Evolutionary conservation across 2,797 vertebrate species (phyloP).

Genomic region (Smutsia gigantea): DNA sequence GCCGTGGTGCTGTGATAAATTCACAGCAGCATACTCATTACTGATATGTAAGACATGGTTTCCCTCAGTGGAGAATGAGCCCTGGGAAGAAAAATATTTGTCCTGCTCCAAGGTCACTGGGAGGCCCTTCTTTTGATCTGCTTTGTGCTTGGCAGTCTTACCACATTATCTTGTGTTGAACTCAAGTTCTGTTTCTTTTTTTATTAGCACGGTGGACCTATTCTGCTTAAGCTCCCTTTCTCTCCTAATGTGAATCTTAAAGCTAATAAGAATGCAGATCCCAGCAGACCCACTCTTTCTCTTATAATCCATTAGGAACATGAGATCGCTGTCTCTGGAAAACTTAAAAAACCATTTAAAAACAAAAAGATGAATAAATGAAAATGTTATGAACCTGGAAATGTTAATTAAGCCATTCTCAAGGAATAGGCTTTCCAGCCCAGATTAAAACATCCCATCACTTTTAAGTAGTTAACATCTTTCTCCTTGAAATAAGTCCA

Average conservation of each 20-base stretch:
- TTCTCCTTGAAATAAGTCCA: constrained; percentile 83
- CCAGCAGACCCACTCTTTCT: constrained; percentile 82
- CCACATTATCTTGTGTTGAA: constrained; percentile 66
- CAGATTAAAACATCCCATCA: constrained; percentile 83
- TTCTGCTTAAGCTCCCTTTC: constrained; percentile 75
- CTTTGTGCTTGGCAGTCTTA: constrained; percentile 54
- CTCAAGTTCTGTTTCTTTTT: constrained; percentile 82
- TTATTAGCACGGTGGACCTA: constrained; percentile 83
- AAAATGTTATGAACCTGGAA: constrained; percentile 88
- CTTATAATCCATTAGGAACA: constrained; percentile 85
- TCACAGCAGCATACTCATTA: neutral
- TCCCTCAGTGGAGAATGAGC: neutral
- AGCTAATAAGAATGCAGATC: constrained; percentile 86
- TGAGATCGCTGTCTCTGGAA: constrained; percentile 84
- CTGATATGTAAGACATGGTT: neutral
- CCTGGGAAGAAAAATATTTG: constrained; percentile 49
- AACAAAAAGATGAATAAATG: constrained; percentile 88
- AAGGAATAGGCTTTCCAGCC: constrained; percentile 83
- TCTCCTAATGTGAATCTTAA: constrained; percentile 78
- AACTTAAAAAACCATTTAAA: constrained; percentile 87
- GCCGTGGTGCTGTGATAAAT: neutral
- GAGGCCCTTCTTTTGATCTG: constrained; percentile 17
- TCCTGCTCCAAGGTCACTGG: constrained; percentile 72
- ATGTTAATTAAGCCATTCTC: constrained; percentile 87
- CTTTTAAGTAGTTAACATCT: constrained; percentile 80